Conservation (phyloP, 2,888 invertebrate species). For the Arenicola marina region DNA sequence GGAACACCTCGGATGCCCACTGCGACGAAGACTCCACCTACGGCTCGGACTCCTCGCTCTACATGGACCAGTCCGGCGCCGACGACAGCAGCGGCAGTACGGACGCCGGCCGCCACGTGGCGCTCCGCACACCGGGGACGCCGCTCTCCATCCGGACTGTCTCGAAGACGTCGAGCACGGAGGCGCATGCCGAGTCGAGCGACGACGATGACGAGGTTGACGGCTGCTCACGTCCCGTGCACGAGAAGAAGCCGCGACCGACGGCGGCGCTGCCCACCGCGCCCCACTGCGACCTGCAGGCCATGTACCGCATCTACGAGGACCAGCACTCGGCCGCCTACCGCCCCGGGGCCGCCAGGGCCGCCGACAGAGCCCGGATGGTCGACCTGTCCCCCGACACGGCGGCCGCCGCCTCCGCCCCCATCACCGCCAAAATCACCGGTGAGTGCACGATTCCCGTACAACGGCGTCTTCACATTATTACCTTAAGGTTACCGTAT, state of each 20-base stretch:
- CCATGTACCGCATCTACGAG: conserved; percentile 9
- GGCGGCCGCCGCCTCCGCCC: too few relatives aligned
- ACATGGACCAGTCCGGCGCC: background rate
- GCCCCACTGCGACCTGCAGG: background rate
- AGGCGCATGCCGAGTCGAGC: background rate
- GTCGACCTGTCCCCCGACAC: too few relatives aligned
- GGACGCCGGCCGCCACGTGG: background rate
- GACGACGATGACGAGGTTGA: background rate
- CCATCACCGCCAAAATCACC: too few relatives aligned
- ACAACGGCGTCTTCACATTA: too few relatives aligned
- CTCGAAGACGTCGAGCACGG: conserved; percentile 18
- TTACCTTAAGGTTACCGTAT: too few relatives aligned
- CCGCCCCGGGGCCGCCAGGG: conserved; percentile 1
- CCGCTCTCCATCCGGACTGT: conserved; percentile 26
- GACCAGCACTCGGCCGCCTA: conserved; percentile 9
- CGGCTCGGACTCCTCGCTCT: background rate
- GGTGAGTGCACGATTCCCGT: too few relatives aligned
- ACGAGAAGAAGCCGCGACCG: background rate
- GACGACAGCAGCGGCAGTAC: background rate
- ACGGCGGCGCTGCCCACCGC: background rate
- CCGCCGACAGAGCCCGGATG: too few relatives aligned
- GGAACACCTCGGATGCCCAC: background rate
- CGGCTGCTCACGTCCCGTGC: background rate
- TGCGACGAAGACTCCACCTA: background rate
- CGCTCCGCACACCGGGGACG: background rate